Evolutionary conservation across 2,797 vertebrate genomes (phyloP).

Genomic region (Cheirogaleus major): DNA sequence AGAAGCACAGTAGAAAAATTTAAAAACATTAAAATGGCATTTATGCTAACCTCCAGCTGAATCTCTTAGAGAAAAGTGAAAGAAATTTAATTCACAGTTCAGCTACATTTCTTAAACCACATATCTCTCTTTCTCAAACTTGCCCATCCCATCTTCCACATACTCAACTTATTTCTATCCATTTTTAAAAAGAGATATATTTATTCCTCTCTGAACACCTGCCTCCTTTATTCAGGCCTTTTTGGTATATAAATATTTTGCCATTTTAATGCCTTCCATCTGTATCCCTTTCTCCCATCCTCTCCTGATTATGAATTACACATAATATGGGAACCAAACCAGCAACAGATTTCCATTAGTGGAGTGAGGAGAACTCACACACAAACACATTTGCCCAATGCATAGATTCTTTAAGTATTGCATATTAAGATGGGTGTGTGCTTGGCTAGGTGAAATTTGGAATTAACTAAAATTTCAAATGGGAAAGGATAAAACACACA

Average conservation of each 20-base stretch:
- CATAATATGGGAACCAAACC: neutral
- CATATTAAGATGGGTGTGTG: neutral
- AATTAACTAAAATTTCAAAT: neutral
- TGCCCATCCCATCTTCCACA: neutral
- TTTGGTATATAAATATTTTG: neutral
- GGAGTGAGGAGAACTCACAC: neutral
- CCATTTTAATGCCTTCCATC: neutral
- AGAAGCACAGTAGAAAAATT: neutral
- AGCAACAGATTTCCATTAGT: neutral
- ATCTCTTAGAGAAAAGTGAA: neutral
- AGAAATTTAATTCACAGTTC: neutral
- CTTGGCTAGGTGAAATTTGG: neutral
- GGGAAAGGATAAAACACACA: neutral
- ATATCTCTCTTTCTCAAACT: neutral
- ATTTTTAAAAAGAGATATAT: neutral
- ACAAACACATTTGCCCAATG: neutral
- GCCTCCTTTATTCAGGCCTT: neutral
- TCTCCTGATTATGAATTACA: neutral
- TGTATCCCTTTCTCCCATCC: neutral
- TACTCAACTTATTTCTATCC: neutral
- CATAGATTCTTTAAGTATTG: neutral
- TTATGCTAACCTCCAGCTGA: neutral
- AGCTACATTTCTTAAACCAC: neutral
- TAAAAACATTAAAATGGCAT: neutral
- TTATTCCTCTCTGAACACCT: neutral